phyloP scores from a whole-genome alignment of 2,113 vertebrate species.

The Sporophila hypoxantha region DNA sequence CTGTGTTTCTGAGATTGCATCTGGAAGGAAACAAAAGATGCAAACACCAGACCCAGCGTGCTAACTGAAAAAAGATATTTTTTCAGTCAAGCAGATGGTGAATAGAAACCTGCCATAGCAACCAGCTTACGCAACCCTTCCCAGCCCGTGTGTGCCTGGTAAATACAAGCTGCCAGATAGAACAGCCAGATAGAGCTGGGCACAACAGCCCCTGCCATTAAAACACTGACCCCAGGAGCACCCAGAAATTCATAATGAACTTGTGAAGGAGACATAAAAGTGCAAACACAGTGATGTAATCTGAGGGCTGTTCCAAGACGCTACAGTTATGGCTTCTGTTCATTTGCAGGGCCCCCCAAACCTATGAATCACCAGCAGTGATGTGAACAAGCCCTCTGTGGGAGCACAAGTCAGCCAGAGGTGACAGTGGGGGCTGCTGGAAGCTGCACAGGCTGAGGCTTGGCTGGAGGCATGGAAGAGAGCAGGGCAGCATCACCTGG shows the following conservation, averaged over 20 bases:
- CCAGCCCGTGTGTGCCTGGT: background rate
- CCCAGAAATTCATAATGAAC: background rate
- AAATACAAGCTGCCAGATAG: conserved; percentile 25
- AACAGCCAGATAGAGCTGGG: conserved; percentile 4
- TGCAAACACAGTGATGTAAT: conserved; percentile 46
- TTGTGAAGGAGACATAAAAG: background rate
- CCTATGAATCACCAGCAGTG: fast-evolving
- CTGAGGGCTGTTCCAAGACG: conserved; percentile 20
- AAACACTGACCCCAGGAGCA: background rate
- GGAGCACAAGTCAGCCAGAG: conserved; percentile 8
- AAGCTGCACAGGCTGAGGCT: background rate
- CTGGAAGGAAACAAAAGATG: conserved; percentile 41
- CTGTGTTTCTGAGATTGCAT: conserved; percentile 29
- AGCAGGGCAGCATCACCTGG: background rate
- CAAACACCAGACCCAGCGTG: conserved; percentile 28
- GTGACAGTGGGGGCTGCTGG: conserved; percentile 26
- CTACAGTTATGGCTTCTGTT: background rate
- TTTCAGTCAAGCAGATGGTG: conserved; percentile 37
- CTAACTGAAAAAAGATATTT: conserved; percentile 28
- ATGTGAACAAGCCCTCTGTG: background rate
- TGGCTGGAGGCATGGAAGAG: background rate
- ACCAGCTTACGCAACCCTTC: conserved; percentile 16
- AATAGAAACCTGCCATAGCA: conserved; percentile 25
- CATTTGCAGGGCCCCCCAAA: background rate
- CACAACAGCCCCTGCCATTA: conserved; percentile 28